A percentile compares a stretch with the other conserved stretches of the same genome.
Evolutionary conservation across 2,888 invertebrate species (phyloP).

Genomic region (Monopis laevigella): DNA sequence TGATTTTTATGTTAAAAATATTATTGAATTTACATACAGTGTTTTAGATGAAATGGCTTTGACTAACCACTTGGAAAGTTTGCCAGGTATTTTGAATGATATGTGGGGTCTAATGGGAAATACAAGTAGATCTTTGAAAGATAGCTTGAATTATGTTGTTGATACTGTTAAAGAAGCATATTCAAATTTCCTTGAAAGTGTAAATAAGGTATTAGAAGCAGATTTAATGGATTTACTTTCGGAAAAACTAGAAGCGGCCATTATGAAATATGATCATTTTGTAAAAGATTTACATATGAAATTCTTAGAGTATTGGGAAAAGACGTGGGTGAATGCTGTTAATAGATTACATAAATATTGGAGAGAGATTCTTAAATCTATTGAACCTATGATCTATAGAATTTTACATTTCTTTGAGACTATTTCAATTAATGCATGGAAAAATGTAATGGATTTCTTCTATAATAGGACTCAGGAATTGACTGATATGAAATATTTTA

Average conservation of each 20-base stretch:
- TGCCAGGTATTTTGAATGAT: constrained; percentile 83
- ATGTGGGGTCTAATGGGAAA: constrained; percentile 89
- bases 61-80: constrained; percentile 77
- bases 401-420: constrained; percentile 80
- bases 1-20: constrained; percentile 85
- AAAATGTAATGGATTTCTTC: constrained; percentile 80
- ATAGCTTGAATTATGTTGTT: constrained; percentile 78
- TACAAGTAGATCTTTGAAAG: constrained; percentile 80
- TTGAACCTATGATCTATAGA: constrained; percentile 82
- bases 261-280: constrained; percentile 81
- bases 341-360: constrained; percentile 73
- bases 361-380: constrained; percentile 74
- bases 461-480: constrained; percentile 82
- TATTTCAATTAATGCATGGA: constrained; percentile 76
- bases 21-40: constrained; percentile 74
- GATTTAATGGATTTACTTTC: constrained; percentile 80
- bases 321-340: constrained; percentile 76
- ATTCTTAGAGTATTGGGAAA: constrained; percentile 72
- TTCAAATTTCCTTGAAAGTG: constrained; percentile 73
- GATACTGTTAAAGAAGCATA: constrained; percentile 78
- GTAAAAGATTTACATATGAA: constrained; percentile 79
- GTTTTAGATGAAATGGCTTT: constrained; percentile 82
- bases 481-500: constrained; percentile 83
- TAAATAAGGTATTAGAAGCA: constrained; percentile 75
- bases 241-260: constrained; percentile 71